Conservation (phyloP, 2,888 invertebrate species). For the Seira sanloemensis region DNA sequence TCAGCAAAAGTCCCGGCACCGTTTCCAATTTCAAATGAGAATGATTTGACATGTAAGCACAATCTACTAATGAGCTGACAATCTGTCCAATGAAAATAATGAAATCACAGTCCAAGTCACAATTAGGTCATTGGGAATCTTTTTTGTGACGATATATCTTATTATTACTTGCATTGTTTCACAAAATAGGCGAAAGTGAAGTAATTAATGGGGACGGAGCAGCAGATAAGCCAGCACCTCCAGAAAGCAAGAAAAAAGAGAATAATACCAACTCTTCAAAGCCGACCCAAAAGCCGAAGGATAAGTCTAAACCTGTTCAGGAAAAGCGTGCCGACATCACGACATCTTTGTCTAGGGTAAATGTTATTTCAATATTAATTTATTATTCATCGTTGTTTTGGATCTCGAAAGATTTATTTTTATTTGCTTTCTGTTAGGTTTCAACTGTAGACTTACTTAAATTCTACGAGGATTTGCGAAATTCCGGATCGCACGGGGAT, state of each 20-base stretch:
- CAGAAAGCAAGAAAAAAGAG: no score
- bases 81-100: no score
- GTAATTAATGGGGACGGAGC: constrained; percentile 3
- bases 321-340: constrained; percentile 65
- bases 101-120: no score
- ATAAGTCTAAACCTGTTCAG: constrained; percentile 29
- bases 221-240: constrained; percentile 41
- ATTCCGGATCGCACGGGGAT: constrained; percentile 68
- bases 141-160: neutral
- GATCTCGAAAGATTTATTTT: neutral
- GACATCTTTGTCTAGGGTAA: constrained; percentile 56
- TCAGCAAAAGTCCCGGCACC: constrained; percentile 55
- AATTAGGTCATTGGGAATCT: neutral
- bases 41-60: constrained; percentile 34
- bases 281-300: constrained; percentile 9
- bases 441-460: constrained; percentile 59
- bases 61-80: no score
- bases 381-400: constrained; percentile 1
- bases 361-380: neutral
- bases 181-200: constrained; percentile 5
- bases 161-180: no score
- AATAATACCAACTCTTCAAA: constrained; percentile 42
- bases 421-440: constrained; percentile 52
- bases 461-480: constrained; percentile 70
- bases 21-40: constrained; percentile 51